Evolutionary conservation across 2,888 invertebrate species (phyloP).

Genomic region (Dione juno): DNA sequence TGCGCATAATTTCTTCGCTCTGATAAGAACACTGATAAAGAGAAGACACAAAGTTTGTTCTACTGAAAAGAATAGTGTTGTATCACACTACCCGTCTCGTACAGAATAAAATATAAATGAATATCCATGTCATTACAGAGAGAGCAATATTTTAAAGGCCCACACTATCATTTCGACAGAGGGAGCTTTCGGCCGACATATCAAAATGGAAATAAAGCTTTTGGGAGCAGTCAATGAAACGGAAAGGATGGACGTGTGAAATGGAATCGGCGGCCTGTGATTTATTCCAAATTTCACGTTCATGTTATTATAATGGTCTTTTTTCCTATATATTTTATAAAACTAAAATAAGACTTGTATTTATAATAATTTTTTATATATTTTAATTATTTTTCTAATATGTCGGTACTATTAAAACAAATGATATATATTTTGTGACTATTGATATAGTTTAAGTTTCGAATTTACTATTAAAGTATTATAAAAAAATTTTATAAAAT

Average conservation of each 20-base stretch:
- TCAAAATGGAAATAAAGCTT: slow-evolving; percentile 62
- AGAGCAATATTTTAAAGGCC: background rate
- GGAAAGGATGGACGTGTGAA: slow-evolving; percentile 66
- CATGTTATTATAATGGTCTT: slow-evolving; percentile 23
- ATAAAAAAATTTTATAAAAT: too few relatives aligned
- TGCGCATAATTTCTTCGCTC: too few relatives aligned
- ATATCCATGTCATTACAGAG: background rate
- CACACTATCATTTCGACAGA: slow-evolving; percentile 28
- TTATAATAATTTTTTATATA: too few relatives aligned
- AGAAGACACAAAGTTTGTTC: too few relatives aligned
- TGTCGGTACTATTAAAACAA: too few relatives aligned
- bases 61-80: background rate
- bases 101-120: background rate
- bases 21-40: too few relatives aligned
- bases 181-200: slow-evolving; percentile 42
- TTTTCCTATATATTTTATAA: background rate
- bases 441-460: too few relatives aligned
- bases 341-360: background rate
- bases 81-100: background rate
- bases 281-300: slow-evolving; percentile 46
- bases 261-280: slow-evolving; percentile 56
- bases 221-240: slow-evolving; percentile 65
- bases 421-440: too few relatives aligned
- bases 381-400: background rate
- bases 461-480: too few relatives aligned